Percentiles rank a stretch among this genome's conserved stretches.
These are phyloP conservation scores for Cataglyphis albicans DNA, from an alignment of 2,888 invertebrate species.

Conservation along the genomic window DNA sequence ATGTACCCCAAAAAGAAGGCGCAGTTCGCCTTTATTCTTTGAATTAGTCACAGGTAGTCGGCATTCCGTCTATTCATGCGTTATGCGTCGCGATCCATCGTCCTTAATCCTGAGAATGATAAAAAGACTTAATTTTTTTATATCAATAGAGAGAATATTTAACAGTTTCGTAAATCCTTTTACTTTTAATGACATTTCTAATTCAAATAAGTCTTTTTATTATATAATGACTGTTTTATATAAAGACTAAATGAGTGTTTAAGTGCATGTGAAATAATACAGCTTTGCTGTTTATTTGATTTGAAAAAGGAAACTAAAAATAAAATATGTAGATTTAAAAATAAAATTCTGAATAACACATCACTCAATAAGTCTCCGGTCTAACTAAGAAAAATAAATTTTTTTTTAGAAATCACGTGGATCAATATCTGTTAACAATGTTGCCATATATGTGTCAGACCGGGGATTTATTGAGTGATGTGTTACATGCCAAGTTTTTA, in stretches of 20 bases:
- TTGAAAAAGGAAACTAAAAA: not conserved
- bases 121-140: constrained; percentile 13
- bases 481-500: not conserved
- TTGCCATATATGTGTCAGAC: too few species aligned
- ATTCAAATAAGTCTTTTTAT: not conserved
- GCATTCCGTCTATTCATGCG: not conserved
- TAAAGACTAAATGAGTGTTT: not conserved
- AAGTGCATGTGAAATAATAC: not conserved
- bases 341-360: not conserved
- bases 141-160: not conserved
- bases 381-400: too few species aligned
- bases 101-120: not conserved
- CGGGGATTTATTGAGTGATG: too few species aligned
- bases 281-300: not conserved
- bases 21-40: not conserved
- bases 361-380: too few species aligned
- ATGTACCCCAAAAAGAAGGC: not conserved
- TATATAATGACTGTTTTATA: not conserved
- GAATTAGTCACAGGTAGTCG: constrained; percentile 19
- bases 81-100: not conserved
- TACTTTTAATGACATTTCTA: not conserved
- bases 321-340: not conserved
- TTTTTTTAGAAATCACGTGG: too few species aligned
- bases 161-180: not conserved
- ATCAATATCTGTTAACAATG: too few species aligned